Evolutionary conservation across 1,140 invertebrate genomes (phyloP).

Genomic region (Bombus soroeensis): DNA sequence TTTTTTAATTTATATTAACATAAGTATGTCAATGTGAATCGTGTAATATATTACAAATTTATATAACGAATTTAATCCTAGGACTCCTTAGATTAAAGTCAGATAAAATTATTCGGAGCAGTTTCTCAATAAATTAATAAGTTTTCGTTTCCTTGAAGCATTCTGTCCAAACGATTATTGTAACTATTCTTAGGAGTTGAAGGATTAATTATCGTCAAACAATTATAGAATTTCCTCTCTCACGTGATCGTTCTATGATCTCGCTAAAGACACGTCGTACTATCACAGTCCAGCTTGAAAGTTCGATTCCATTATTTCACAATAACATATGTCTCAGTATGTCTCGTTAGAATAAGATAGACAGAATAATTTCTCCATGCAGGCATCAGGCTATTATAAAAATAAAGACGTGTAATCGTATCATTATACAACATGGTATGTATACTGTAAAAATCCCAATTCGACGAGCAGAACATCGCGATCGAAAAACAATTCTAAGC

Average conservation of each 20-base stretch:
- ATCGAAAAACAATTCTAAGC: not conserved
- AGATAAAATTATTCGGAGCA: not conserved
- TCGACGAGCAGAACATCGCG: not conserved
- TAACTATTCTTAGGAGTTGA: conserved; percentile 6
- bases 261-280: conserved; percentile 31
- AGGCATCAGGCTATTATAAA: conserved; percentile 26
- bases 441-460: not conserved
- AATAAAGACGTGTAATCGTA: conserved; percentile 18
- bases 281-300: conserved; percentile 45
- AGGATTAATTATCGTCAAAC: conserved; percentile 14
- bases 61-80: conserved; percentile 19
- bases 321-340: not conserved
- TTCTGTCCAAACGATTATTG: not conserved
- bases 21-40: not conserved
- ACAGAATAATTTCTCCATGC: conserved; percentile 35
- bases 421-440: not conserved
- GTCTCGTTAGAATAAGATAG: not conserved
- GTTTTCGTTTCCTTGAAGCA: not conserved
- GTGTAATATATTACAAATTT: conserved; percentile 38
- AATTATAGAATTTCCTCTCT: conserved; percentile 25
- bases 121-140: not conserved
- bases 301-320: conserved; percentile 13
- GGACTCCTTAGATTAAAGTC: not conserved
- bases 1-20: not conserved
- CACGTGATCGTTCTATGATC: conserved; percentile 17